Evolutionary conservation across 1,140 invertebrate genomes (phyloP), one percentile per base, ranked within the genome.

Genomic region (Scaptomyza montana): DNA sequence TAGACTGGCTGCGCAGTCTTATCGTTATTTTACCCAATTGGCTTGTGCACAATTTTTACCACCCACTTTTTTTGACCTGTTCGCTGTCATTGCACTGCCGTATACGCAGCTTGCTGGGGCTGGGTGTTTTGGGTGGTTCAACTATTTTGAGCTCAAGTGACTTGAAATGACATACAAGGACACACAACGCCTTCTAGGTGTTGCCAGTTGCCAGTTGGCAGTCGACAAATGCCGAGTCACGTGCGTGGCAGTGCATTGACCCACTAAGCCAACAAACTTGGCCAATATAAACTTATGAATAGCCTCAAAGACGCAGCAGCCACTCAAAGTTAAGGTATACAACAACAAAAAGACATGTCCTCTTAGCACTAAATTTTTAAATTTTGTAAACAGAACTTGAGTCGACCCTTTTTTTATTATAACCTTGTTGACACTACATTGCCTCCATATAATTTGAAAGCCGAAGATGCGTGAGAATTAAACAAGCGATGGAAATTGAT

Each of bases 81-180:
- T 71, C 59, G 69, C 81, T 78, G 81, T 73, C 78, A 80, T 86
- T 86, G 81, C 81, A 80, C 78, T 80, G 50, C 55, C 28, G 33
- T 28, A 59, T 21, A 19, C 3, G 65, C 13, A 3, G 47, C n/a
- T 33, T 50, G 19, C 19, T 45, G 33, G 3, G 19, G 21, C 19
- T 5, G 53, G 41, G 41, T 41, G n/a, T 25, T 43, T 36, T 12
- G 55, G 60, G 61, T 68, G 74, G 1, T 43, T n/a, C 39, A n/a
- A 65, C 74, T 86, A 85, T 86, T 86, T 81, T 67, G 55, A 86
- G 78, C 72, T 57, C 78, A 89, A 80, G 75, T 82, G 71, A 86
- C 82, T 86, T 77, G 78, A 87, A 89, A 79, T 68, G 84, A 82
- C 79, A 66, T 59, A 79, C 84, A 87, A 87, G 84, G 82, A 87